phyloP scores from a whole-genome alignment of 1,140 invertebrate species.

The Nephila pilipes region DNA sequence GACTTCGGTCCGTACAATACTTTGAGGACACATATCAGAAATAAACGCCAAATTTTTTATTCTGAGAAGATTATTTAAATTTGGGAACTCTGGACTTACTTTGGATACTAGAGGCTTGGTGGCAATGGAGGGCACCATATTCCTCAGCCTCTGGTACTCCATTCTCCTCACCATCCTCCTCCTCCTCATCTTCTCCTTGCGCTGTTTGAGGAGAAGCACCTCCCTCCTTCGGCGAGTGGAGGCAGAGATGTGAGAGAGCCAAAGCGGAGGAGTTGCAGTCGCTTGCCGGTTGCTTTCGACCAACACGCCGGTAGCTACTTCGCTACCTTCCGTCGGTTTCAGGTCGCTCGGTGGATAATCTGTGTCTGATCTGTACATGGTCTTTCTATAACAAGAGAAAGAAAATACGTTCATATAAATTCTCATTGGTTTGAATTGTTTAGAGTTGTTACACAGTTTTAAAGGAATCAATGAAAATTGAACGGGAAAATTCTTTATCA shows the following conservation, averaged over 20 bases:
- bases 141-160: constrained; percentile 77
- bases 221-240: constrained; percentile 55
- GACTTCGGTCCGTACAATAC: too few species aligned
- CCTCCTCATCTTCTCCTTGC: constrained; percentile 60
- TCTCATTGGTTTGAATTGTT: too few species aligned
- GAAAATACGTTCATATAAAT: neutral
- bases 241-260: constrained; percentile 63
- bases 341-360: constrained; percentile 1
- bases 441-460: too few species aligned
- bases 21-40: too few species aligned
- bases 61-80: neutral
- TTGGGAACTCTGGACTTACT: constrained; percentile 54
- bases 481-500: too few species aligned
- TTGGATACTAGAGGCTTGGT: constrained; percentile 76
- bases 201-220: constrained; percentile 51
- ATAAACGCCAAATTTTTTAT: too few species aligned
- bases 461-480: too few species aligned
- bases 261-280: neutral
- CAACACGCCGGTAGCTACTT: neutral
- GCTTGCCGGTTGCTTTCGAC: constrained; percentile 5
- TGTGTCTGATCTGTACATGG: constrained; percentile 34
- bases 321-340: neutral
- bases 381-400: neutral
- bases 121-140: constrained; percentile 77
- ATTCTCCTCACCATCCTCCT: constrained; percentile 60